Percentiles rank a stretch among this genome's conserved stretches.
Evolutionary conservation across 2,888 invertebrate species (phyloP).

Genomic region (Ctena decussata): DNA sequence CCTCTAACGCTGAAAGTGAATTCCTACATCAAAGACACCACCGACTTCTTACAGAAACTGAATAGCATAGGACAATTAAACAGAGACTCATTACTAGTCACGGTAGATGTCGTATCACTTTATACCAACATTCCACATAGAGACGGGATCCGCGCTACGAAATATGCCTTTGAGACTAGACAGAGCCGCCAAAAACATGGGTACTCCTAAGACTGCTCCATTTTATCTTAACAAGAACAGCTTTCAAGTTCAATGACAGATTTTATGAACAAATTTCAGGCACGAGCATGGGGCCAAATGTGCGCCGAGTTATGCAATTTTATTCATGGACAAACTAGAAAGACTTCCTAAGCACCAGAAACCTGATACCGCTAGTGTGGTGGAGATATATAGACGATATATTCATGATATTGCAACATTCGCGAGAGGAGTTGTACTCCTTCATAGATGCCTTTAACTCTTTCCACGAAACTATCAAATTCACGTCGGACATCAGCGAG

Average conservation of each 20-base stretch:
- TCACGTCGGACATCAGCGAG: too few relatives aligned
- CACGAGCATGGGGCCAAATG: conserved; percentile 25
- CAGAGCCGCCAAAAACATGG: background rate
- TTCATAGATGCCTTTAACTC: too few relatives aligned
- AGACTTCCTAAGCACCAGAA: background rate
- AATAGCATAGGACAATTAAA: background rate
- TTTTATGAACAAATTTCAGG: conserved; percentile 29
- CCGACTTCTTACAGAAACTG: background rate
- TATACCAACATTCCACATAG: background rate
- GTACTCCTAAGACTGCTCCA: conserved; percentile 3
- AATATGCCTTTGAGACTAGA: background rate
- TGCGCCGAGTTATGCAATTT: background rate
- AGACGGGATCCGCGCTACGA: background rate
- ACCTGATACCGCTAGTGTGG: background rate
- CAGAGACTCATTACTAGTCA: background rate
- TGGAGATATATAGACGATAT: background rate
- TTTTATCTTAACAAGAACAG: conserved; percentile 21
- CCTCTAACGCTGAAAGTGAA: background rate
- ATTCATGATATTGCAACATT: background rate
- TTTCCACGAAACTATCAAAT: too few relatives aligned
- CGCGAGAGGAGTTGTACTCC: background rate
- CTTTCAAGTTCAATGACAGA: too few relatives aligned
- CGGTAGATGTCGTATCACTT: background rate
- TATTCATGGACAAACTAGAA: background rate
- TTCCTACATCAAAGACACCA: conserved; percentile 1